These are phyloP conservation scores for Bombus confusus DNA, from an alignment of 1,140 invertebrate genomes.

Conservation along the genomic window DNA sequence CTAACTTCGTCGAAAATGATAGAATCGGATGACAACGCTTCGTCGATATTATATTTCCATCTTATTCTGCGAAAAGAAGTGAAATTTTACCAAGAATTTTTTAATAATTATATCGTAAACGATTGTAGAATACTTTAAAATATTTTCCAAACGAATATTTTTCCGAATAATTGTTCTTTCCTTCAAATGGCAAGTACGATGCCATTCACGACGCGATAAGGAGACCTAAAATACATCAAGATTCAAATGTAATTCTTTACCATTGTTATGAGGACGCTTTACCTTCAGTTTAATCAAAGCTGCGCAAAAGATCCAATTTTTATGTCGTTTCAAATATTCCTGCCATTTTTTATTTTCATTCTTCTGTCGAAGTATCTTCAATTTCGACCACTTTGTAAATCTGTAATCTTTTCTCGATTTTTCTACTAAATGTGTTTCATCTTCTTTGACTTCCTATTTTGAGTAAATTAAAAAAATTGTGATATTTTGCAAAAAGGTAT, in stretches of 20 bases:
- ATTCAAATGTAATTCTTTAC: background rate
- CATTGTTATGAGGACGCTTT: background rate
- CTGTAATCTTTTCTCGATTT: background rate
- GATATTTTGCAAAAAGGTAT: too few relatives aligned
- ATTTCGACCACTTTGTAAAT: conserved; percentile 21
- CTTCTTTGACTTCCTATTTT: background rate
- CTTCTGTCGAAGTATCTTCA: background rate
- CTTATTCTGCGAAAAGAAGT: background rate
- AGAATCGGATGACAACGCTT: background rate
- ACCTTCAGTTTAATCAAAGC: conserved; percentile 14
- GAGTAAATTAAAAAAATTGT: background rate
- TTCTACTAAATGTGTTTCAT: too few relatives aligned
- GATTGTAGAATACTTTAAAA: background rate
- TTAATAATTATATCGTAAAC: background rate
- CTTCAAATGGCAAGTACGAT: conserved; percentile 3
- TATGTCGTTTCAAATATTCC: background rate
- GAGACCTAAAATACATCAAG: background rate
- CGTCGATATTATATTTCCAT: background rate
- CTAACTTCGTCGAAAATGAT: conserved; percentile 30
- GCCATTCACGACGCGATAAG: conserved; percentile 5
- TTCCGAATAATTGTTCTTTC: background rate
- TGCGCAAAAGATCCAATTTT: background rate
- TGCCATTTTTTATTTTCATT: background rate
- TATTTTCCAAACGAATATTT: background rate
- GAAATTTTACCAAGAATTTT: background rate